Base-by-base conservation (phyloP, 2,113 vertebrate genomes). In the Pseudois nayaur region DNA sequence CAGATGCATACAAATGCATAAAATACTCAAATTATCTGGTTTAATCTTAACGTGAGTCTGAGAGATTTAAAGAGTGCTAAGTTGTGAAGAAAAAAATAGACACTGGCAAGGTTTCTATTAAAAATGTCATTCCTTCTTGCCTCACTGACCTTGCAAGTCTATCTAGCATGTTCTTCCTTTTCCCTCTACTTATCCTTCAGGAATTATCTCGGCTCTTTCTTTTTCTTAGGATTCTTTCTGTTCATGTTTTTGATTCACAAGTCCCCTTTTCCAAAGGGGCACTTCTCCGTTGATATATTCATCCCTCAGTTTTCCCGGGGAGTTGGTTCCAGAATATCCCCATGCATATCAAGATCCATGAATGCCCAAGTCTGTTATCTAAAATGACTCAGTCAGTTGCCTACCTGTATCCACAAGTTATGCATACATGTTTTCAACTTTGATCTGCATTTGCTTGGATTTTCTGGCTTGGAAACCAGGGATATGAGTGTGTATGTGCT, bases 281-380 rank as follows among this genome's bases (percentile, higher is more conserved):
- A 23, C 8, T 54, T 94, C 52, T 23, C 54, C 79, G 7, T 1
- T 48, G 52, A n/a, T 55, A 83, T 4, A 55, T 25, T 55, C 7
- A 83, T 55, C 12, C n/a, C 21, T 27, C 50, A 25, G 21, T 83
- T 16, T 52, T n/a, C 21, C 21, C 0, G 1, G 52, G 21, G 7
- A 83, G n/a, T 27, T 40, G 50, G n/a, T 36, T 83, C 81, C 7
- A 36, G n/a, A 25, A 27, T 76, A 43, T 27, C n/a, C n/a, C 52
- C n/a, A 83, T 27, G 13, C n/a, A 27, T 40, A 27, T 14, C 33
- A 83, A 55, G n/a, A 16, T 83, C 33, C 13, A 27, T 9, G 33
- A 52, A 83, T 36, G 12, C 0, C 0, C n/a, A 55, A 55, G 21
- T 27, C 33, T n/a, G 13, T 83, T 83, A 52, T 55, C 36, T 25